Base-by-base conservation (phyloP, 2,888 invertebrate genomes). In the Diploptera punctata region DNA sequence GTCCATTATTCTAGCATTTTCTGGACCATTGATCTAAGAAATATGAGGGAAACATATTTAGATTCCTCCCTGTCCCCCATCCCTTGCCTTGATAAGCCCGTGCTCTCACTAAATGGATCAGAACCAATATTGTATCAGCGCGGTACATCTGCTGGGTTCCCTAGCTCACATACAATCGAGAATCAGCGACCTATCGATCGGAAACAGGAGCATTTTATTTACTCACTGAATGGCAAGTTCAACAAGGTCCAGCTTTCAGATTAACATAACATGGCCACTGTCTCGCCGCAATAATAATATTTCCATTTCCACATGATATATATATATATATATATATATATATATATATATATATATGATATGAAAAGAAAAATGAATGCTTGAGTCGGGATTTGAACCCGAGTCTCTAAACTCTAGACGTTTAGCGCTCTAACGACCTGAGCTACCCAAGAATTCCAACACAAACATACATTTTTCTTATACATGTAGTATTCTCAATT, bases 171-270 rank as follows among this genome's bases (percentile, higher is more conserved):
- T 13, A 57, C 57, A 29, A 3, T n/a, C 57, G 29, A 57, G 57
- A 57, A 57, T 26, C 29, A 57, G 57, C 1, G 31, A 57, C 24
- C 5, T 29, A 57, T 57, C 57, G 57, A 57, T 57, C 57, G n/a
- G 31, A 57, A 71, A 67, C 31, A 54, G 29, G 67, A 67, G 67
- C 9, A 54, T 71, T 71, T 67, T 67, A 71, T 71, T 71, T 71
- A 67, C 67, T 44, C 67, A 71, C 67, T 71, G 43, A 60, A 38
- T 57, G 67, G 44, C 18, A 29, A 18, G 18, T 3, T 1, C 16
- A 21, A 62, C 9, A 24, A 13, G 4, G 60, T 5, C 9, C 5
- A 68, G 21, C 29, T 31, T 2, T 43, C 29, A 7, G 57, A 38
- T 26, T 38, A 43, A 49, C 43, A 38, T 43, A 57, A 24, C 33